Percentiles rank a stretch among this genome's conserved stretches.
Evolutionary conservation across 1,140 invertebrate genomes (phyloP).

Genomic region (Cyclina sinensis): DNA sequence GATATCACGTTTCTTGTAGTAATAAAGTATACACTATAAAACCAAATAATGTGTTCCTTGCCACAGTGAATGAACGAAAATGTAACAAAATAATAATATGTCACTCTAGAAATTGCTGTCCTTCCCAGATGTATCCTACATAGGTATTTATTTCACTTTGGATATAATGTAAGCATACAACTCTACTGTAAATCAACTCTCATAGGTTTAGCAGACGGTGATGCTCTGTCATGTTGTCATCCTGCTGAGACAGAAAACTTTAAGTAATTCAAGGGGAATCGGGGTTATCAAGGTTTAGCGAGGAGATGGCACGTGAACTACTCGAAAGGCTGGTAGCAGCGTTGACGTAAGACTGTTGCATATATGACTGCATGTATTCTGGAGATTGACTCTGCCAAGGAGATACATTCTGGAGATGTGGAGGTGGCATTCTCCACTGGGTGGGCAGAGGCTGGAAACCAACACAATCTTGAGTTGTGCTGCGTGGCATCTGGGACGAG

Average conservation of each 20-base stretch:
- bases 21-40: no score
- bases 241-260: neutral
- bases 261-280: neutral
- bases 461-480: neutral
- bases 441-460: neutral
- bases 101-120: no score
- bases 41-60: no score
- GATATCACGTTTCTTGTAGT: no score
- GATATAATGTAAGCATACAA: no score
- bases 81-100: no score
- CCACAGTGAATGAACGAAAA: no score
- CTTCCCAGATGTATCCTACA: no score
- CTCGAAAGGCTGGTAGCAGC: neutral
- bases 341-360: neutral
- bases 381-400: neutral
- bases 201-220: neutral
- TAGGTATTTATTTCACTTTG: no score
- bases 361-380: conserved; percentile 3
- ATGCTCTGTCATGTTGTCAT: neutral
- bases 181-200: no score
- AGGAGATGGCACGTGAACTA: neutral
- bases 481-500: neutral
- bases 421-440: neutral
- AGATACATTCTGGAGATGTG: neutral
- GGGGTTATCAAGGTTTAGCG: neutral